Percentiles rank a stretch among this genome's conserved stretches.
Evolutionary conservation across 2,888 invertebrate genomes (phyloP).

Genomic region (Drosophila borborema): DNA sequence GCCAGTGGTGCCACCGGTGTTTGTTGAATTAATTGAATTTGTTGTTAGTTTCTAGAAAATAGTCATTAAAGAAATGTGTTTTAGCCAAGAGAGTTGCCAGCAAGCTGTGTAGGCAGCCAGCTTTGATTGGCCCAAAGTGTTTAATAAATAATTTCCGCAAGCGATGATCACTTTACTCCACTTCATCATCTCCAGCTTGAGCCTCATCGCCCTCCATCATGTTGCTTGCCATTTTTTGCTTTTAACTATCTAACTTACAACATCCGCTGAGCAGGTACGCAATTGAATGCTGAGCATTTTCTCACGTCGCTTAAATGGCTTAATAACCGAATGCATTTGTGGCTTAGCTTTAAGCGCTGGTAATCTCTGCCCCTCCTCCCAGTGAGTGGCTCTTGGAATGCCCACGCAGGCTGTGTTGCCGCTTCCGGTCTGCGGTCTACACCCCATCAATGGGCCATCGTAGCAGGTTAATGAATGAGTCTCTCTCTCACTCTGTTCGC

Average conservation of each 20-base stretch:
- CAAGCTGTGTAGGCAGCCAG: constrained; percentile 48
- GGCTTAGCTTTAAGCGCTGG: constrained; percentile 74
- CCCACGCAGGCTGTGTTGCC: constrained; percentile 59
- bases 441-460: constrained; percentile 59
- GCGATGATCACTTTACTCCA: constrained; percentile 37
- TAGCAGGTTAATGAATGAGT: constrained; percentile 57
- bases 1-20: constrained; percentile 53
- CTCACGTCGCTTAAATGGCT: constrained; percentile 79
- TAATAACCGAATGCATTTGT: constrained; percentile 78
- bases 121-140: constrained; percentile 63
- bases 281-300: constrained; percentile 70
- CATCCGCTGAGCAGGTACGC: constrained; percentile 53
- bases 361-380: constrained; percentile 44
- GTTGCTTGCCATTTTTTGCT: constrained; percentile 37
- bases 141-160: constrained; percentile 77
- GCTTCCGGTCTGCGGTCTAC: constrained; percentile 76
- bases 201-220: constrained; percentile 4
- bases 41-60: constrained; percentile 66
- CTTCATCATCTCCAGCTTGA: constrained; percentile 25
- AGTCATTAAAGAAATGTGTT: constrained; percentile 64
- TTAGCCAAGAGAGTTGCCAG: constrained; percentile 13
- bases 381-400: constrained; percentile 43
- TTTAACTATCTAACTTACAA: constrained; percentile 49
- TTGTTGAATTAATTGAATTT: constrained; percentile 75
- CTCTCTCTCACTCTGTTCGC: constrained; percentile 6